Percentiles rank a stretch among this genome's conserved stretches.
Evolutionary conservation across 2,113 vertebrate species (phyloP).

Genomic region (Gallinago media): DNA sequence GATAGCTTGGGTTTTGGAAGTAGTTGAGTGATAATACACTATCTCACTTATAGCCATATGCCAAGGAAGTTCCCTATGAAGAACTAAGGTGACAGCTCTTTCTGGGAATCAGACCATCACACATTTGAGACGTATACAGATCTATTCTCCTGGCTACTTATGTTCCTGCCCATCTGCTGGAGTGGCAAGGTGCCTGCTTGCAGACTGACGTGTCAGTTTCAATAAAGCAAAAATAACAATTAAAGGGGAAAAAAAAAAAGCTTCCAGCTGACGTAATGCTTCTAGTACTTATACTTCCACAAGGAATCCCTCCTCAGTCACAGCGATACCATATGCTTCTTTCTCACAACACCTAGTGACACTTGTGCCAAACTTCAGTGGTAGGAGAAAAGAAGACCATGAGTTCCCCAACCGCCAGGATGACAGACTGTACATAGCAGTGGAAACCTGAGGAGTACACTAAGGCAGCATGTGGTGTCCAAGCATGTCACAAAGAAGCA

Average conservation of each 20-base stretch:
- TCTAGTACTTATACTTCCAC: neutral
- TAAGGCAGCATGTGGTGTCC: neutral
- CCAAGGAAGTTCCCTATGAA: slow-evolving; percentile 30
- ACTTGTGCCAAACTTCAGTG: neutral
- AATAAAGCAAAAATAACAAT: slow-evolving; percentile 33
- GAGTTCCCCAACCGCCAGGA: neutral
- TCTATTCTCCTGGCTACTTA: slow-evolving; percentile 21
- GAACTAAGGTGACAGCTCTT: neutral
- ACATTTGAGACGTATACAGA: neutral
- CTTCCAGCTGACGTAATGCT: neutral
- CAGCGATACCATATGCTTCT: slow-evolving; percentile 22
- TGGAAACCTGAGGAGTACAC: slow-evolving; percentile 12
- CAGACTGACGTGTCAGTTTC: neutral
- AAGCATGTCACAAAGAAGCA: neutral
- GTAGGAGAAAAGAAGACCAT: neutral
- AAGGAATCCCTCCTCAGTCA: slow-evolving; percentile 44
- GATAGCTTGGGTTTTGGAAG: neutral
- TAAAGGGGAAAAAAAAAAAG: neutral
- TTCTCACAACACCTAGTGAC: neutral
- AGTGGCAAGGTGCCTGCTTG: slow-evolving; percentile 10
- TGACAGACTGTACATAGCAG: slow-evolving; percentile 24
- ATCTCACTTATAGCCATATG: neutral
- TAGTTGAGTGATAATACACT: neutral
- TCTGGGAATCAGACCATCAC: neutral
- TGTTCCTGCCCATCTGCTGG: slow-evolving; percentile 38